Percentiles rank a stretch among this genome's conserved stretches.
These are phyloP conservation scores for Nannoperca australis DNA, from an alignment of 2,797 vertebrate species.

Conservation along the genomic window DNA sequence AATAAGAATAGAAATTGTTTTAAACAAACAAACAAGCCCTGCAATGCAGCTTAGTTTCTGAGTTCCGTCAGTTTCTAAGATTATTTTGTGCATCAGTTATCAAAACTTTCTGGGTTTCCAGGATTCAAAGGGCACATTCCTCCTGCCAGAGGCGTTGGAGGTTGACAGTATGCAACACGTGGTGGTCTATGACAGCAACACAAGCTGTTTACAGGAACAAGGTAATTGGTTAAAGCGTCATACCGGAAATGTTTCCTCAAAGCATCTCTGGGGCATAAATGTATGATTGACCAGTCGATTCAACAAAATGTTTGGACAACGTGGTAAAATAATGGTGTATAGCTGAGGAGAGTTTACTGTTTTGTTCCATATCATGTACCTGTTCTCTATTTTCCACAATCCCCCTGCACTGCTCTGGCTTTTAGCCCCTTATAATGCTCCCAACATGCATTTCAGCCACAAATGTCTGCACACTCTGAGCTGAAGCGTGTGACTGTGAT, in stretches of 20 bases:
- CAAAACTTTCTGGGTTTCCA: conserved; percentile 43
- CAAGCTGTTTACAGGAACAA: conserved; percentile 69
- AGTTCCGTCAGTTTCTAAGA: background rate
- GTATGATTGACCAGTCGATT: background rate
- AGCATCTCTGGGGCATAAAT: background rate
- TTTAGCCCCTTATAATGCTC: background rate
- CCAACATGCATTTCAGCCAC: background rate
- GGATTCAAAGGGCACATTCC: conserved; percentile 76
- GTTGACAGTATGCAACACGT: conserved; percentile 86
- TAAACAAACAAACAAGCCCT: background rate
- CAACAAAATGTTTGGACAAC: background rate
- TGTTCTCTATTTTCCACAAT: background rate
- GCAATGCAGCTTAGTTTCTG: background rate
- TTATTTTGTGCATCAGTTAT: background rate
- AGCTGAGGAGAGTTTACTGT: background rate
- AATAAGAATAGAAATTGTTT: background rate
- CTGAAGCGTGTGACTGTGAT: conserved; percentile 4
- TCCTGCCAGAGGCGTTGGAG: conserved; percentile 84
- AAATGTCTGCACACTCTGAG: background rate
- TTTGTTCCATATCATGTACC: background rate
- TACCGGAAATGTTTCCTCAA: background rate
- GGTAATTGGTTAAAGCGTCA: conserved; percentile 20
- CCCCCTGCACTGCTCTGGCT: background rate
- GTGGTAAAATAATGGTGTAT: background rate
- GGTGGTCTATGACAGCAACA: conserved; percentile 89